These are phyloP conservation scores for Lamellibrachia luymesi DNA, from an alignment of 1,140 invertebrate genomes.

Conservation along the genomic window DNA sequence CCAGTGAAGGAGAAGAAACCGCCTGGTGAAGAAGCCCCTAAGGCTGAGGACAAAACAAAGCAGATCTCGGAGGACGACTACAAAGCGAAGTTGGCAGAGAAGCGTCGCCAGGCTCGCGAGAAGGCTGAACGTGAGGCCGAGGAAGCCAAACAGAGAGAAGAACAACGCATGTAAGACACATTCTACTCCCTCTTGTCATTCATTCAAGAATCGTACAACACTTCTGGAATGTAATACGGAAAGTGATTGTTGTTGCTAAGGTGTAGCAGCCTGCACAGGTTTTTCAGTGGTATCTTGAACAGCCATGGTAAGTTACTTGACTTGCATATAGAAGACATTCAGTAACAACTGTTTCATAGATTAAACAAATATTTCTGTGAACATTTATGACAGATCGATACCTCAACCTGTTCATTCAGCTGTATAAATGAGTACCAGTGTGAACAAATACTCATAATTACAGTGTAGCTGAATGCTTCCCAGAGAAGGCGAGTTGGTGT, in stretches of 20 bases:
- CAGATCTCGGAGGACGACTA: slow-evolving; percentile 19
- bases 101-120: slow-evolving; percentile 21
- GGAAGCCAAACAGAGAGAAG: slow-evolving; percentile 9
- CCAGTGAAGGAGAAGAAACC: slow-evolving; percentile 14
- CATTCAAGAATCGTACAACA: not conserved
- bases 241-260: not conserved
- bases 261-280: not conserved
- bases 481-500: too few species aligned
- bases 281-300: not conserved
- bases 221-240: not conserved
- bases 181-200: not conserved
- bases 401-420: too few species aligned
- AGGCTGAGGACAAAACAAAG: not conserved
- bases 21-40: not conserved
- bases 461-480: too few species aligned
- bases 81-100: slow-evolving; percentile 25
- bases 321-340: too few species aligned
- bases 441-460: too few species aligned
- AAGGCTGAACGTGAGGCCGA: slow-evolving; percentile 23
- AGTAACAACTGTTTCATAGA: too few species aligned
- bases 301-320: too few species aligned
- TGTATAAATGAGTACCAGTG: too few species aligned
- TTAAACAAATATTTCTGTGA: too few species aligned
- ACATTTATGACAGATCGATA: too few species aligned
- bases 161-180: slow-evolving; percentile 8